phyloP scores from a whole-genome alignment of 1,140 invertebrate species.

The Diprion similis region DNA sequence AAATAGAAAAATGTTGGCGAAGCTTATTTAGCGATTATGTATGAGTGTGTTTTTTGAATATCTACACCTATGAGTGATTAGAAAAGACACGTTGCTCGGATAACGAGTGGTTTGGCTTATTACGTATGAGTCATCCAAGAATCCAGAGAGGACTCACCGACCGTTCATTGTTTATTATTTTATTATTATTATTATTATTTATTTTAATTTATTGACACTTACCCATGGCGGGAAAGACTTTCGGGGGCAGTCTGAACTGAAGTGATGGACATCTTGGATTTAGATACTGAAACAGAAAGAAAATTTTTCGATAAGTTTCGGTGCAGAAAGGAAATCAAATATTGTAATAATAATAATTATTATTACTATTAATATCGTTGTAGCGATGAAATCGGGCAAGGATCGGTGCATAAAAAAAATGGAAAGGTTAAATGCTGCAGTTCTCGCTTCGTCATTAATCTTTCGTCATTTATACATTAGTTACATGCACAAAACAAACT shows the following conservation, averaged over 20 bases:
- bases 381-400: not conserved
- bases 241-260: constrained; percentile 47
- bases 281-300: constrained; percentile 43
- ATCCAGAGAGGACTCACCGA: too few species aligned
- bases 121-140: too few species aligned
- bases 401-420: not conserved
- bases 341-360: not conserved
- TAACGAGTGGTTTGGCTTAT: too few species aligned
- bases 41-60: too few species aligned
- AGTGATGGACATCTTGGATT: constrained; percentile 48
- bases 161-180: too few species aligned
- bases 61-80: too few species aligned
- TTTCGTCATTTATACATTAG: not conserved
- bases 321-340: constrained; percentile 13
- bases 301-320: constrained; percentile 26
- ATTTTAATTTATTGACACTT: not conserved
- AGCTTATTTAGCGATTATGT: too few species aligned
- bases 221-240: constrained; percentile 52
- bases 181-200: too few species aligned
- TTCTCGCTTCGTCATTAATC: not conserved
- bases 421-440: too few species aligned
- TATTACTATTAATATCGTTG: not conserved
- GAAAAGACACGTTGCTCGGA: too few species aligned
- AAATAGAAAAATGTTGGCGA: too few species aligned
- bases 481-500: not conserved